Evolutionary conservation across 2,888 invertebrate species (phyloP), one percentile per base, ranked within the genome.

Genomic region (Steromphala cineraria): DNA sequence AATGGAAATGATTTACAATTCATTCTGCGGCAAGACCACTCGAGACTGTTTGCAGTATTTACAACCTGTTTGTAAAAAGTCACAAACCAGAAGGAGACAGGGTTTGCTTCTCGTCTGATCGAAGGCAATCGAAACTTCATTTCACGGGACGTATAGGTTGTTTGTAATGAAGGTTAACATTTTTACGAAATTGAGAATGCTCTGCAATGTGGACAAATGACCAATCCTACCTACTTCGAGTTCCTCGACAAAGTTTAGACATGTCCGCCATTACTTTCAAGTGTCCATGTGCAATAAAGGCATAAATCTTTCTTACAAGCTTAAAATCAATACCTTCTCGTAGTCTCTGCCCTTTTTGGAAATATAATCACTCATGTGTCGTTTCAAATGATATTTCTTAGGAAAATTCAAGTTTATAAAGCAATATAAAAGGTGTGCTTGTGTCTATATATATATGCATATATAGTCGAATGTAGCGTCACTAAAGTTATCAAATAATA

Each of bases 1-100:
- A 71, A 40, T 71, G 71, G 71, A 71, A 71, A 71, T 71, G 71
- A 71, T 71, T 71, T 71, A 71, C 71, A 71, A 71, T 31, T 71
- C 40, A 40, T 71, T 71, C 71, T 71, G 31, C 31, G 40, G 71
- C n/a, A 15, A 40, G 40, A 71, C 31, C 71, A 71, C 71, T 71
- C 71, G 71, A 71, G 71, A 36, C n/a, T 71, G 36, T 71, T 31
- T 71, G 71, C 40, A 71, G 36, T 36, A 31, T 71, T 71, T 40
- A 31, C 71, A 71, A 36, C 71, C 71, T 2, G 31, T 24, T 15
- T 15, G 28, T 62, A 28, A 62, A 62, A 46, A 46, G 46, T 46
- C 46, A 46, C 46, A 46, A 46, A 46, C 46, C 46, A 10, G 1
- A 13, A 46, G 10, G 46, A 46, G 46, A 46, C 7, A 46, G 10